Evolutionary conservation across 2,113 vertebrate genomes (phyloP).

Genomic region (Scortum barcoo): DNA sequence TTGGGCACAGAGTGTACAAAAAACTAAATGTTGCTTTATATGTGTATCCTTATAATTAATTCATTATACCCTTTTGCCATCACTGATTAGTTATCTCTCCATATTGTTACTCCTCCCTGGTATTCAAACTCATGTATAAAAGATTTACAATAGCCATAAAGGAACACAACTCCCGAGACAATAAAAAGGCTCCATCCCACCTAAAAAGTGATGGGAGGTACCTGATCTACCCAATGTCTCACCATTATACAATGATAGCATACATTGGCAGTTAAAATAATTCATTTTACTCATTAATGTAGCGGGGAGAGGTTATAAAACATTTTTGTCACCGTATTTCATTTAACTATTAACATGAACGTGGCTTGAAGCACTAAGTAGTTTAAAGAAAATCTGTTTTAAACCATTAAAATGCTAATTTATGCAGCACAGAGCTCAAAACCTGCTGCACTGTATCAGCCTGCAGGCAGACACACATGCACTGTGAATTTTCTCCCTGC

Average conservation of each 20-base stretch:
- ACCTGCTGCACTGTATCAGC: conserved; percentile 30
- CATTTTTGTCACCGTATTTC: neutral
- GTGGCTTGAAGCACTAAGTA: neutral
- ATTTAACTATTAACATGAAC: conserved; percentile 1
- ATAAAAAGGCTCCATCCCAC: neutral
- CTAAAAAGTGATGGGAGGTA: neutral
- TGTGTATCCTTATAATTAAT: neutral
- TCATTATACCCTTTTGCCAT: neutral
- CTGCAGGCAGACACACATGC: neutral
- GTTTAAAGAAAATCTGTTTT: conserved; percentile 37
- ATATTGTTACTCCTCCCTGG: neutral
- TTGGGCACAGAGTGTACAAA: neutral
- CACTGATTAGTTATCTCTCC: neutral
- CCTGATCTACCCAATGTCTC: neutral
- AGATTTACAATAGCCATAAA: neutral
- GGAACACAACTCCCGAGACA: neutral
- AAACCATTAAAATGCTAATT: conserved; percentile 36
- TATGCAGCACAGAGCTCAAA: conserved; percentile 45
- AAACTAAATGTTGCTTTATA: neutral
- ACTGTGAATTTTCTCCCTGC: neutral
- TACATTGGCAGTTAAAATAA: neutral
- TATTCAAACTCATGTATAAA: neutral
- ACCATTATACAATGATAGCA: neutral
- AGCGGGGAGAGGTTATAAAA: neutral
- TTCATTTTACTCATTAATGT: neutral